Conservation (phyloP, 2,113 vertebrate genomes). For the Boulengeromyrus knoepffleri region DNA sequence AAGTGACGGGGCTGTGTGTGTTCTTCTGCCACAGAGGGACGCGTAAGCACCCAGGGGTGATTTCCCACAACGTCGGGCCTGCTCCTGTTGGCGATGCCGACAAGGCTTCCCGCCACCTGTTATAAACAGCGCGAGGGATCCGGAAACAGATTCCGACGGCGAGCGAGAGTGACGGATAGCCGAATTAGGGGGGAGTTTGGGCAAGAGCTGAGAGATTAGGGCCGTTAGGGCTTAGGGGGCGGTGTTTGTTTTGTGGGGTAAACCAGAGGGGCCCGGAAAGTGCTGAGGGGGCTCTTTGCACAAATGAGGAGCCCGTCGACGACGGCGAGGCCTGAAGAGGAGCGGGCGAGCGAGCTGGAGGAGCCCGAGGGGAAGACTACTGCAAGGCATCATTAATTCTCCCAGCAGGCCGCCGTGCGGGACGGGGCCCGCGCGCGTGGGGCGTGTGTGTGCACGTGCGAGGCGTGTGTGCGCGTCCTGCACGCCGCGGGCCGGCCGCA, state of each 20-base stretch:
- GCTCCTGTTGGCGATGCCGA: neutral
- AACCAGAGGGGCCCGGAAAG: neutral
- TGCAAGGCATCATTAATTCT: slow-evolving; percentile 20
- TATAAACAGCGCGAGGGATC: neutral
- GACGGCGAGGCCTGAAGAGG: neutral
- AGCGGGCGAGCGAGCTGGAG: slow-evolving; percentile 7
- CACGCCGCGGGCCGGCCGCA: too few species aligned
- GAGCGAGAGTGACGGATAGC: neutral
- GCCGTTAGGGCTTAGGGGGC: neutral
- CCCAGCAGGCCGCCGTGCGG: neutral
- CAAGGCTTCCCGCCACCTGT: neutral
- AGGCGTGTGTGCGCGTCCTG: neutral
- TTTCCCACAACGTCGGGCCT: neutral
- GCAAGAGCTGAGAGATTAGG: neutral
- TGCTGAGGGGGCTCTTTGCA: slow-evolving; percentile 15
- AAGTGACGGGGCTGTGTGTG: neutral
- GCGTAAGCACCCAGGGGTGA: neutral
- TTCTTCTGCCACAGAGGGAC: neutral
- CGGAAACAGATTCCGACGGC: neutral
- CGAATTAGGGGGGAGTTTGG: neutral
- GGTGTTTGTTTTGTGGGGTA: slow-evolving; percentile 5
- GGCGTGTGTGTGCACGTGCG: neutral
- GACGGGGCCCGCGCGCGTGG: neutral
- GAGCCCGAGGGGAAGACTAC: neutral
- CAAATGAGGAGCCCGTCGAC: neutral